Evolutionary conservation across 92 coral and sea anemone genomes (phyloP).

Genomic region (Ricordea florida): DNA sequence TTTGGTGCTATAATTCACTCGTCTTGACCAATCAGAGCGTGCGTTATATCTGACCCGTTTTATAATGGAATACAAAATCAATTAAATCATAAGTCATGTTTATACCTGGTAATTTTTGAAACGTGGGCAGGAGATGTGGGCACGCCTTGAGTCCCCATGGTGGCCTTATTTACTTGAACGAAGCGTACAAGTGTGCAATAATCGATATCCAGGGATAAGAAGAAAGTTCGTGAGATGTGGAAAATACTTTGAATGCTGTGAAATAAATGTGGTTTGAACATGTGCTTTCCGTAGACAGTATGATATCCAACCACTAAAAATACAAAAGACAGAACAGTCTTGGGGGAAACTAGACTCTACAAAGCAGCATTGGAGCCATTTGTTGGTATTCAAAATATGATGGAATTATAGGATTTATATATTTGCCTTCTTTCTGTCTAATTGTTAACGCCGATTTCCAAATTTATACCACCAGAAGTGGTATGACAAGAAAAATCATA

Average conservation of each 20-base stretch:
- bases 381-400: conserved; percentile 22
- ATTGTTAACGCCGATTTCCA: too few species aligned
- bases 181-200: conserved; percentile 25
- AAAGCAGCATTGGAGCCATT: conserved; percentile 31
- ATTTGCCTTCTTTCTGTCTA: too few species aligned
- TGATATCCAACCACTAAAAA: neutral
- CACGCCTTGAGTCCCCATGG: conserved; percentile 15
- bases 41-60: too few species aligned
- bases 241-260: conserved; percentile 80
- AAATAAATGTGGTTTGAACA: conserved; percentile 75
- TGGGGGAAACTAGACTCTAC: neutral
- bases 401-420: too few species aligned
- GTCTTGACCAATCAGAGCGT: too few species aligned
- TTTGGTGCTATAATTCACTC: too few species aligned
- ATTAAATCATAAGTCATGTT: too few species aligned
- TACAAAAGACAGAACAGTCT: conserved; percentile 15
- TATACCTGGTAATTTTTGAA: too few species aligned
- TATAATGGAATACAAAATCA: too few species aligned
- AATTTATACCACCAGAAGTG: too few species aligned
- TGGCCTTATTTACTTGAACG: conserved; percentile 50
- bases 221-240: conserved; percentile 60
- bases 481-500: too few species aligned
- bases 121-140: neutral
- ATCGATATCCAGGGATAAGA: neutral
- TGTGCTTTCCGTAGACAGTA: conserved; percentile 33